phyloP scores from a whole-genome alignment of 2,888 invertebrate species.

The Tetranychus piercei region DNA sequence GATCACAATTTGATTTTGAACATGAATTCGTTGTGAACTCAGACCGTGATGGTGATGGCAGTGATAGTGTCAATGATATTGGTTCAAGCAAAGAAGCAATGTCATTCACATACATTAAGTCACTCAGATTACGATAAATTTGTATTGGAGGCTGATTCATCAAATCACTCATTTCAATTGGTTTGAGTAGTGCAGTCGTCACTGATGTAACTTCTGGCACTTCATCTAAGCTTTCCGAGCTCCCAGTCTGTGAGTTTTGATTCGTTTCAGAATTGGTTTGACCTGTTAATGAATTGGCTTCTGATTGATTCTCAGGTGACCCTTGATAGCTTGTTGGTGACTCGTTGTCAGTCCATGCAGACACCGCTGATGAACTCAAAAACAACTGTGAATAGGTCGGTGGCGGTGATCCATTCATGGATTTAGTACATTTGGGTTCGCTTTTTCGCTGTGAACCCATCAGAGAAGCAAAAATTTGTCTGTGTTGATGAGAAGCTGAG shows the following conservation, averaged over 20 bases:
- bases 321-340: not conserved
- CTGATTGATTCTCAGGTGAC: not conserved
- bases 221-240: not conserved
- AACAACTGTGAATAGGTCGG: conserved; percentile 19
- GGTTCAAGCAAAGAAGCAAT: not conserved
- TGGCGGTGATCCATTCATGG: conserved; percentile 15
- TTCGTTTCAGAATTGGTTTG: not conserved
- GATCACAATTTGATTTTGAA: not conserved
- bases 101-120: not conserved
- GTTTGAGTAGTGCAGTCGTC: not conserved
- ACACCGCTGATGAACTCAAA: not conserved
- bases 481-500: not conserved
- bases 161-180: not conserved
- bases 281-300: not conserved
- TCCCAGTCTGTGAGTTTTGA: not conserved
- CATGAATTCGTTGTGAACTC: not conserved
- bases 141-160: not conserved
- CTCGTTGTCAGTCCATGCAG: not conserved
- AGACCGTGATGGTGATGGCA: not conserved
- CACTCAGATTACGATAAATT: not conserved
- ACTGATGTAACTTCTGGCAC: not conserved
- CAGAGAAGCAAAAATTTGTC: not conserved
- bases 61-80: not conserved
- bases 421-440: not conserved
- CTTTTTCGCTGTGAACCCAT: not conserved